Evolutionary conservation across 1,140 invertebrate species (phyloP).

Genomic region (Octopus sinensis): DNA sequence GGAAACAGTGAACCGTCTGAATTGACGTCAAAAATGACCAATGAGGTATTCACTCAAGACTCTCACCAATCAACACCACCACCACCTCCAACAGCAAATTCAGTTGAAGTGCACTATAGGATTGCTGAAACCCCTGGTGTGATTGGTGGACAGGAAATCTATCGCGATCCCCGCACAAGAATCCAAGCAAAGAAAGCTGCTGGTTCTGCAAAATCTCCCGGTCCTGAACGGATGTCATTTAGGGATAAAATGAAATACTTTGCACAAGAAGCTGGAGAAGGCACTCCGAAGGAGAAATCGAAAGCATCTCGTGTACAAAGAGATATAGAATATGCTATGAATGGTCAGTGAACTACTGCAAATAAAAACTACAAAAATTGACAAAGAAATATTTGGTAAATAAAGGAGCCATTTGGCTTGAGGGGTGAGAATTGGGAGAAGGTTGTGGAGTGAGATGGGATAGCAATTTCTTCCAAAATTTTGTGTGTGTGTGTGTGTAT

Average conservation of each 20-base stretch:
- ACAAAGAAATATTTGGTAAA: too few species aligned
- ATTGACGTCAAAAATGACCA: slow-evolving; percentile 16
- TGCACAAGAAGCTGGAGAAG: slow-evolving; percentile 55
- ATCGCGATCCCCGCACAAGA: slow-evolving; percentile 56
- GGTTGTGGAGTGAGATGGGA: too few species aligned
- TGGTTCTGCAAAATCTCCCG: slow-evolving; percentile 30
- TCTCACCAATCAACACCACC: slow-evolving; percentile 21
- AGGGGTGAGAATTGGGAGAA: too few species aligned
- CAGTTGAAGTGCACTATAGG: slow-evolving; percentile 31
- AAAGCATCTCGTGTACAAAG: slow-evolving; percentile 52
- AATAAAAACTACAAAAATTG: too few species aligned
- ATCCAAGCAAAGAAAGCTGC: slow-evolving; percentile 52
- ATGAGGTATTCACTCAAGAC: slow-evolving; percentile 22
- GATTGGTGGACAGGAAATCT: slow-evolving; percentile 59
- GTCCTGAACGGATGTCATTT: slow-evolving; percentile 51
- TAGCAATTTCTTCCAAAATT: too few species aligned
- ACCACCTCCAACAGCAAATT: slow-evolving; percentile 23
- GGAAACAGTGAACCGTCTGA: slow-evolving; percentile 26
- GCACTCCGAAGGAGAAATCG: slow-evolving; percentile 49
- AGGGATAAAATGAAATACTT: slow-evolving; percentile 60
- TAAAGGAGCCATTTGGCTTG: too few species aligned
- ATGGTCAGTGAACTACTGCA: slow-evolving; percentile 33
- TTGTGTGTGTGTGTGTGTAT: too few species aligned
- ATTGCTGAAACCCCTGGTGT: slow-evolving; percentile 45
- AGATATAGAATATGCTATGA: slow-evolving; percentile 51